phyloP scores from a whole-genome alignment of 2,113 vertebrate genomes.

The Cebus imitator region DNA sequence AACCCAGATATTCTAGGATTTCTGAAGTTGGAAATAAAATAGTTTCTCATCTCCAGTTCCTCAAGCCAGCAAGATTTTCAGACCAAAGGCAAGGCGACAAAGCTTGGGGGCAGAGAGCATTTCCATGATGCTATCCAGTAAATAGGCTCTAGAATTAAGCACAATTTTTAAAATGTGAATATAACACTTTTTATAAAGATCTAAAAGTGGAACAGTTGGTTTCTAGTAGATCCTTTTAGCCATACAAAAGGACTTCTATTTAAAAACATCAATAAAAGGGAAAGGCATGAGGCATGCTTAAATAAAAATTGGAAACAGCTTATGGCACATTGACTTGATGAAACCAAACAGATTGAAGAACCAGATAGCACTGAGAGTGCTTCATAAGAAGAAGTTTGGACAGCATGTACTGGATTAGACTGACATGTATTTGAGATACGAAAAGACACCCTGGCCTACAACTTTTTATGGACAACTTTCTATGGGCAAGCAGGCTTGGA shows the following conservation, averaged over 20 bases:
- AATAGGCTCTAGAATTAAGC: neutral
- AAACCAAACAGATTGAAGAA: neutral
- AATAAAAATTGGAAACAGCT: neutral
- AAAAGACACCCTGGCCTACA: neutral
- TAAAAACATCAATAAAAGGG: neutral
- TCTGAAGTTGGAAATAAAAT: neutral
- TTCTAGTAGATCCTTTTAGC: neutral
- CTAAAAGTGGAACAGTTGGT: neutral
- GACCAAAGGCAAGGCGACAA: neutral
- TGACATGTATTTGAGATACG: neutral
- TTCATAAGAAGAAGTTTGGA: neutral
- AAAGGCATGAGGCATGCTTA: neutral
- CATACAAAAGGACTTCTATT: neutral
- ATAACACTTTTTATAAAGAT: neutral
- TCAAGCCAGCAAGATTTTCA: neutral
- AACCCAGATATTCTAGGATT: neutral
- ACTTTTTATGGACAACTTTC: neutral
- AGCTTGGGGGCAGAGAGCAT: neutral
- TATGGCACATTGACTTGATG: neutral
- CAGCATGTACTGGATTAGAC: neutral
- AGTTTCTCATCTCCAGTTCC: neutral
- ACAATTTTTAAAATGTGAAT: neutral
- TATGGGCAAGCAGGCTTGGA: neutral
- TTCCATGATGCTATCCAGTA: neutral
- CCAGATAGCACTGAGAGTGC: neutral